These are phyloP conservation scores for Sebastes melanostomus DNA, from an alignment of 2,797 vertebrate genomes.

Conservation along the genomic window DNA sequence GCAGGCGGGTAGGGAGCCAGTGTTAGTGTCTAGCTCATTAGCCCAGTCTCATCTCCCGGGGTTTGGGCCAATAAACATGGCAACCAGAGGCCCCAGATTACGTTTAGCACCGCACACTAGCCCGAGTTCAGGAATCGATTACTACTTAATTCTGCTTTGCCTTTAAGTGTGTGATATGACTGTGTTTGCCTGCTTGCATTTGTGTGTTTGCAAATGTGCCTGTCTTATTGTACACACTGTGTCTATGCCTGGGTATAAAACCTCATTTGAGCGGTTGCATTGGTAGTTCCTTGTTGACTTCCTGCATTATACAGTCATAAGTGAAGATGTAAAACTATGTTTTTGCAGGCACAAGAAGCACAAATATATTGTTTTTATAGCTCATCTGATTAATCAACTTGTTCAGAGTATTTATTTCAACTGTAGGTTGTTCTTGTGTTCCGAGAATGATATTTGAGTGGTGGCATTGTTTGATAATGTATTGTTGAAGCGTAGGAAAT, in stretches of 20 bases:
- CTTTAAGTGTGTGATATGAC: slow-evolving; percentile 37
- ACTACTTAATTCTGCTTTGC: slow-evolving; percentile 65
- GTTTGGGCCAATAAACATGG: slow-evolving; percentile 87
- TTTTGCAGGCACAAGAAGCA: neutral
- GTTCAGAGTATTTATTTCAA: slow-evolving; percentile 18
- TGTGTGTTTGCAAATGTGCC: slow-evolving; percentile 15
- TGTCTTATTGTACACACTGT: neutral
- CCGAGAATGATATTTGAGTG: slow-evolving; percentile 36
- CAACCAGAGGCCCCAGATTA: slow-evolving; percentile 88
- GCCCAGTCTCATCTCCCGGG: slow-evolving; percentile 79
- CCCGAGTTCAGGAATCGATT: slow-evolving; percentile 74
- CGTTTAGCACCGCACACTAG: slow-evolving; percentile 73
- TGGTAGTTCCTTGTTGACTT: neutral
- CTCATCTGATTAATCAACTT: slow-evolving; percentile 14
- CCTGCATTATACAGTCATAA: neutral
- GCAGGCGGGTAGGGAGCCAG: slow-evolving; percentile 61
- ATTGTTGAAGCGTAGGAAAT: slow-evolving; percentile 33
- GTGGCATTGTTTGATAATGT: slow-evolving; percentile 34
- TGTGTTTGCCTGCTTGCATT: slow-evolving; percentile 23
- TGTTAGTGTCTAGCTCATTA: slow-evolving; percentile 79
- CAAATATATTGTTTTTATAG: neutral
- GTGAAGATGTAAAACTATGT: neutral
- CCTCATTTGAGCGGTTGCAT: neutral
- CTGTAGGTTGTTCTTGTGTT: slow-evolving; percentile 6
- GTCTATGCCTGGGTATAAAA: neutral